These are phyloP conservation scores for Erinaceus europaeus DNA, from an alignment of 2,113 vertebrate species.

Conservation along the genomic window DNA sequence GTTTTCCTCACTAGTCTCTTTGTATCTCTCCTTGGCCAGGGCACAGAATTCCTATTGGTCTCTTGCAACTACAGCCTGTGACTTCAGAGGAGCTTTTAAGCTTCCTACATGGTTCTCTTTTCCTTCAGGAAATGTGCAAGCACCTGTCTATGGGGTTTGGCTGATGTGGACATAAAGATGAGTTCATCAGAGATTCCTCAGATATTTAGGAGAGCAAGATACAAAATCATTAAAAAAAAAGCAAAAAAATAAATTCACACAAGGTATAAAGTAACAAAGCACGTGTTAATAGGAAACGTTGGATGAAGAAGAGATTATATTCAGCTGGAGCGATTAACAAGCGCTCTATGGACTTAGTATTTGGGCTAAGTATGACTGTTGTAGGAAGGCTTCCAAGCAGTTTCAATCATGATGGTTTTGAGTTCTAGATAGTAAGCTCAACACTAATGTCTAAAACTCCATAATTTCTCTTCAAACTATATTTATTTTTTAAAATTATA, in stretches of 20 bases:
- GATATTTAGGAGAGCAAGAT: slow-evolving; percentile 11
- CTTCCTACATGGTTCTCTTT: neutral
- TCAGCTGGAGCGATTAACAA: neutral
- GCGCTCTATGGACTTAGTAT: neutral
- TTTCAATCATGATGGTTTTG: neutral
- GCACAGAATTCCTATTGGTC: too few species aligned
- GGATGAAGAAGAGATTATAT: slow-evolving; percentile 17
- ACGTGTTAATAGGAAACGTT: slow-evolving; percentile 5
- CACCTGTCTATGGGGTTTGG: neutral
- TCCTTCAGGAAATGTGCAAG: neutral
- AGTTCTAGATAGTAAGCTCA: slow-evolving; percentile 16
- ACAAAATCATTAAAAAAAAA: too few species aligned
- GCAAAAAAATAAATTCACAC: slow-evolving; percentile 42
- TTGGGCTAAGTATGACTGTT: neutral
- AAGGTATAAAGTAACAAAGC: slow-evolving; percentile 41
- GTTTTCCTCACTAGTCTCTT: neutral
- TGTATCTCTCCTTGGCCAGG: neutral
- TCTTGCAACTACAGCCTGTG: too few species aligned
- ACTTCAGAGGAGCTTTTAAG: slow-evolving; percentile 16
- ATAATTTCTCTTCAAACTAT: slow-evolving; percentile 4
- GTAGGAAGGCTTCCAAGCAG: neutral
- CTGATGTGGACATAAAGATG: neutral
- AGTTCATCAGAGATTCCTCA: slow-evolving; percentile 8
- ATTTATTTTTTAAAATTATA: slow-evolving; percentile 11
- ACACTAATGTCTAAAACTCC: slow-evolving; percentile 20